Base-by-base conservation (phyloP, 2,888 invertebrate genomes). In the Chrysomela aeneicollis region DNA sequence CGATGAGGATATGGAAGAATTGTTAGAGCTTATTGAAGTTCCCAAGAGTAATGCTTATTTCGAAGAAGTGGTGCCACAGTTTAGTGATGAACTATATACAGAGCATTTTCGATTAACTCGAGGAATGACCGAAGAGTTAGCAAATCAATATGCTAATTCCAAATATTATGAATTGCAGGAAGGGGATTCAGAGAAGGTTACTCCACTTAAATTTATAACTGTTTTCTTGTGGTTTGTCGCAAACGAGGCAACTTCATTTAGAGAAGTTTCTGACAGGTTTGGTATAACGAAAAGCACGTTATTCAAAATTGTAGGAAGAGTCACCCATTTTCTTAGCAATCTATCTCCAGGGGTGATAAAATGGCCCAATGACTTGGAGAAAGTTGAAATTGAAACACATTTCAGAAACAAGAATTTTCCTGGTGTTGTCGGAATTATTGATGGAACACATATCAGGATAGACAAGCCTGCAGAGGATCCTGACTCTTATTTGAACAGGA, bases 191-290 rank as follows among this genome's bases (percentile, higher is more conserved):
- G 61, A 55, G 52, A 70, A 70, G 50, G 52, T 64, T 46, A 59
- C 59, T 17, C 51, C 59, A 49, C 50, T 68, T 18, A 64, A 64
- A 67, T 63, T 15, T 47, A 60, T 68, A 17, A 50, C 67, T 50
- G 60, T 59, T 26, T 72, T 70, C 66, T 64, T 69, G 30, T 72
- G 70, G 72, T 72, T 66, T 66, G 52, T 66, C 51, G 63, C 46
- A 17, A 65, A 70, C 51, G 63, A 69, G 49, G 55, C 66, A 47
- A 54, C 68, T 49, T 54, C 59, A n/a, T 70, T 67, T 59, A 61
- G 72, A 55, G 67, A 68, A 57, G 71, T 71, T 15, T 21, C 70
- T 18, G 69, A 72, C 26, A 59, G 67, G 35, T 71, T 72, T 57
- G 35, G 50, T 18, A 69, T 72, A n/a, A 69, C 64, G 1, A 72